phyloP scores from a whole-genome alignment of 2,797 vertebrate species.

The Falco rusticolus region DNA sequence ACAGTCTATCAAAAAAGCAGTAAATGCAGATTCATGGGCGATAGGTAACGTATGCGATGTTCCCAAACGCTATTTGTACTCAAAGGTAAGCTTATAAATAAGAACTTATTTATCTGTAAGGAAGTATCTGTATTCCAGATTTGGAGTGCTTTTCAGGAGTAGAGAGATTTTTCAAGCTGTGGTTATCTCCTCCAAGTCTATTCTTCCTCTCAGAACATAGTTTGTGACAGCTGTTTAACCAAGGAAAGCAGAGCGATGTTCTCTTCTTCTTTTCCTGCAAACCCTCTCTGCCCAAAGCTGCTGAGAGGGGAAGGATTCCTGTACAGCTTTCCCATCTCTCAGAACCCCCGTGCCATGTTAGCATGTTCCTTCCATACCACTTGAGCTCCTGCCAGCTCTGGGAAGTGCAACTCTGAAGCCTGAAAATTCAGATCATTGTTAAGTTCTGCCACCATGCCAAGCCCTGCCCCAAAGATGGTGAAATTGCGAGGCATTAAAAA shows the following conservation, averaged over 20 bases:
- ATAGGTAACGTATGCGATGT: background rate
- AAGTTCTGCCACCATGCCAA: background rate
- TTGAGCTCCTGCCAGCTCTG: background rate
- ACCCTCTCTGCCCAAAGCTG: background rate
- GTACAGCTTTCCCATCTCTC: background rate
- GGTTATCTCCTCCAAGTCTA: background rate
- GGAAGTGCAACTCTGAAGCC: background rate
- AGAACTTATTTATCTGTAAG: background rate
- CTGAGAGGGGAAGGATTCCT: background rate
- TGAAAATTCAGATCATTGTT: background rate
- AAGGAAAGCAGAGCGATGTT: background rate
- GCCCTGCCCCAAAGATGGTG: background rate
- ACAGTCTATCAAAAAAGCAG: background rate
- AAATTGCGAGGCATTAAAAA: background rate
- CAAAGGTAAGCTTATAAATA: background rate
- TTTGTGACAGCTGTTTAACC: background rate
- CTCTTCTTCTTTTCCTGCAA: background rate
- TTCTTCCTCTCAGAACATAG: background rate
- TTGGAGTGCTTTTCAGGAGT: background rate
- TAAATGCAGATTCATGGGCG: background rate
- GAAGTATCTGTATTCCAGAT: background rate
- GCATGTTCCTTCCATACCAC: background rate
- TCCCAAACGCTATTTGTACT: background rate
- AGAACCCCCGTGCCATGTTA: background rate
- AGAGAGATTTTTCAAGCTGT: background rate